Percentiles rank a stretch among this genome's conserved stretches.
These are phyloP conservation scores for Simalia tracyae DNA, from an alignment of 2,797 vertebrate genomes.

Conservation along the genomic window DNA sequence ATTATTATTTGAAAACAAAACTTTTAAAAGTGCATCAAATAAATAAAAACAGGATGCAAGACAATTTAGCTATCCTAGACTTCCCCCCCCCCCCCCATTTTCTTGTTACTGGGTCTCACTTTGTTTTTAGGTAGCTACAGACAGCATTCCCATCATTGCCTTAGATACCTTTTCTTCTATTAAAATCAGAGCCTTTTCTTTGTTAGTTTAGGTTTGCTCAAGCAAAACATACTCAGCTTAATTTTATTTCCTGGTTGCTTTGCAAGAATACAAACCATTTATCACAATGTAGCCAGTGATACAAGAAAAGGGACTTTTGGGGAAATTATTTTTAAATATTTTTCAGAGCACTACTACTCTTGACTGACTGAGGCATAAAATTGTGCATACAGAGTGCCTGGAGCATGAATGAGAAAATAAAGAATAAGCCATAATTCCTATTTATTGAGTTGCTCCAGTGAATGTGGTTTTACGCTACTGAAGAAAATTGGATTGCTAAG, in stretches of 20 bases:
- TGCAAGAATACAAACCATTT: background rate
- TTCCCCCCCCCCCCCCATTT: slow-evolving; percentile 29
- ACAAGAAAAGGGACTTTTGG: slow-evolving; percentile 9
- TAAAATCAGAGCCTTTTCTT: background rate
- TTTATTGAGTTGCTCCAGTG: slow-evolving; percentile 25
- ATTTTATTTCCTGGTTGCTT: slow-evolving; percentile 10
- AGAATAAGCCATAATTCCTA: background rate
- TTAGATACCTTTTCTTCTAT: slow-evolving; percentile 11
- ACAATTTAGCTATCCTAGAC: slow-evolving; percentile 35
- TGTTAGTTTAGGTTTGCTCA: slow-evolving; percentile 31
- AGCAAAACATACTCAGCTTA: slow-evolving; percentile 41
- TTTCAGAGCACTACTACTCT: slow-evolving; percentile 25
- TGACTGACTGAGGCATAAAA: slow-evolving; percentile 2
- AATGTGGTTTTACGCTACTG: slow-evolving; percentile 21
- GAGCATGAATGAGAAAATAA: slow-evolving; percentile 38
- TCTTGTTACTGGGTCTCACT: slow-evolving; percentile 28
- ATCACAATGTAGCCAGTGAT: background rate
- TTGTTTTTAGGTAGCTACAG: background rate
- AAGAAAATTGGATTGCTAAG: slow-evolving; percentile 13
- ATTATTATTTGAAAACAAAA: background rate
- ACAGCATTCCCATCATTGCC: background rate
- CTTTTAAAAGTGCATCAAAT: background rate
- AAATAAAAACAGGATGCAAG: slow-evolving; percentile 10
- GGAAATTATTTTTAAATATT: slow-evolving; percentile 10
- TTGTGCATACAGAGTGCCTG: slow-evolving; percentile 4